Evolutionary conservation across 2,888 invertebrate genomes (phyloP).

Genomic region (Spodoptera picta): DNA sequence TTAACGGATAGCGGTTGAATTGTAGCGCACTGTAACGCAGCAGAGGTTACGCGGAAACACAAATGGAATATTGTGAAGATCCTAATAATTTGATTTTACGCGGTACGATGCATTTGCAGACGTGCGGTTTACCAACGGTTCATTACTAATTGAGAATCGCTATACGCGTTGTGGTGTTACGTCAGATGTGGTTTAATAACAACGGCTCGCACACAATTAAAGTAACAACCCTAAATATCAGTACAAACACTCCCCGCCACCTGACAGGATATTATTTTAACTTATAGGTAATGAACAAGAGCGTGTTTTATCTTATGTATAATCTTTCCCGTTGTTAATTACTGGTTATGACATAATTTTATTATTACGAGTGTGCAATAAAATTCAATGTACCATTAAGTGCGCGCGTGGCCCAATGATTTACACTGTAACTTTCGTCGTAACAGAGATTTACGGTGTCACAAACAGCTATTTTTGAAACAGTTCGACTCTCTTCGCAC

Average conservation of each 20-base stretch:
- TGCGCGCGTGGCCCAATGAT: constrained; percentile 74
- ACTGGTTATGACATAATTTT: constrained; percentile 76
- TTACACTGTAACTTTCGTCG: constrained; percentile 81
- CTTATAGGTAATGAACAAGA: constrained; percentile 29
- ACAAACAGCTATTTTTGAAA: constrained; percentile 82
- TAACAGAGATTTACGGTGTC: constrained; percentile 85
- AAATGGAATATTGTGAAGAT: constrained; percentile 65
- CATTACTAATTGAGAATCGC: constrained; percentile 63
- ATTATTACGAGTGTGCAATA: constrained; percentile 77
- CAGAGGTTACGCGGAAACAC: constrained; percentile 57
- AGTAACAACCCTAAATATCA: constrained; percentile 17
- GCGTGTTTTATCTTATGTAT: constrained; percentile 47
- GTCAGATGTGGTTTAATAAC: constrained; percentile 30
- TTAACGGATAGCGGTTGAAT: constrained; percentile 55
- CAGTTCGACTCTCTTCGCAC: constrained; percentile 81
- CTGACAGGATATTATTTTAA: constrained; percentile 24
- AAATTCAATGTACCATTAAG: constrained; percentile 82
- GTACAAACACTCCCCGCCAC: constrained; percentile 20
- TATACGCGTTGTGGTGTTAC: constrained; percentile 38
- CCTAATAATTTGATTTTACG: constrained; percentile 63
- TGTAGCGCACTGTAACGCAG: constrained; percentile 53
- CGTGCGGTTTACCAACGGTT: constrained; percentile 62
- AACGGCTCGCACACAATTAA: constrained; percentile 24
- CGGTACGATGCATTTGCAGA: constrained; percentile 61
- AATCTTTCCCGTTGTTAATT: constrained; percentile 71